Evolutionary conservation across 2,113 vertebrate species (phyloP).

Genomic region (Oreochromis niloticus): DNA sequence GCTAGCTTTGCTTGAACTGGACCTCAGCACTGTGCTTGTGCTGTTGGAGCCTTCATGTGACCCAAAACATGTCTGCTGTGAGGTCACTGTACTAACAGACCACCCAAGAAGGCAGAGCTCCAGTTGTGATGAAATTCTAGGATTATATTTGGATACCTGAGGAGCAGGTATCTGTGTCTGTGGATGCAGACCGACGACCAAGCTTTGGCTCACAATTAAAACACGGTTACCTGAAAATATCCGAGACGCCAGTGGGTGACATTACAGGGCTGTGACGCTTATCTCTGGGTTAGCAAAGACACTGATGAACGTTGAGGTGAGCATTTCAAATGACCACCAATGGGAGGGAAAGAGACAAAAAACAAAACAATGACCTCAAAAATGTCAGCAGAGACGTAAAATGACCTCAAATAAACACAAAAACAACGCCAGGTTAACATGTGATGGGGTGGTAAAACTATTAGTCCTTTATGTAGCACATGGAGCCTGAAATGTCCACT

Average conservation of each 20-base stretch:
- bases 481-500: neutral
- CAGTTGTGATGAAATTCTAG: neutral
- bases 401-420: accelerated
- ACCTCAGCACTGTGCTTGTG: neutral
- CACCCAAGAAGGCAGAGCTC: neutral
- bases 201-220: neutral
- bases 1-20: neutral
- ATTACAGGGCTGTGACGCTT: neutral
- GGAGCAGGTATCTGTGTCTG: neutral
- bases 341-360: neutral
- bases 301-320: neutral
- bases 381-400: neutral
- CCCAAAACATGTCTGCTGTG: neutral
- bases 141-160: neutral
- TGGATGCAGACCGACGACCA: neutral
- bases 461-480: neutral
- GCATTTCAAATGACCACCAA: neutral
- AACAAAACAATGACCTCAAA: neutral
- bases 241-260: neutral
- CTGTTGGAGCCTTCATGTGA: neutral
- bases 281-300: neutral
- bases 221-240: neutral
- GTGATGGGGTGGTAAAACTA: neutral
- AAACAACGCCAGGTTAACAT: neutral
- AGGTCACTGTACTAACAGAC: neutral